Evolutionary conservation across 2,113 vertebrate genomes (phyloP).

Genomic region (Dicrurus megarhynchus): DNA sequence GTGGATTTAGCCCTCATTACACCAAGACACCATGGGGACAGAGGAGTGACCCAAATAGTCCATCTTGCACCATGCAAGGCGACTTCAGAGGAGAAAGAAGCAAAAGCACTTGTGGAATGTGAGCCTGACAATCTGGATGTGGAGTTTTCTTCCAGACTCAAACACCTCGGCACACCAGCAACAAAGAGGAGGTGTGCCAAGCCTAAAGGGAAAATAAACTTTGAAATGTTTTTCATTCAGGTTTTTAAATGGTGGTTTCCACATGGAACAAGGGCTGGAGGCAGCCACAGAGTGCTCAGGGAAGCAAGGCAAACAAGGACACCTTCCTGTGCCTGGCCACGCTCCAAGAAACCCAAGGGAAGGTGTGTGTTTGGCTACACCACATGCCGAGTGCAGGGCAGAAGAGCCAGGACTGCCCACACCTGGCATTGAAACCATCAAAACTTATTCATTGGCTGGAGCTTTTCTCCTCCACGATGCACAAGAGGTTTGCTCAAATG

Average conservation of each 20-base stretch:
- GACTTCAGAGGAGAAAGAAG: neutral
- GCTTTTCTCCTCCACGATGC: neutral
- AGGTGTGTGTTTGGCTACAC: neutral
- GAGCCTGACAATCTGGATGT: fast-evolving
- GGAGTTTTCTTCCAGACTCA: neutral
- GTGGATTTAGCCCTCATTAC: neutral
- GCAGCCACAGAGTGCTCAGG: neutral
- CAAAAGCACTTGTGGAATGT: neutral
- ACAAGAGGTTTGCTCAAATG: neutral
- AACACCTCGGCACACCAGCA: neutral
- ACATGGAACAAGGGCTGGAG: neutral
- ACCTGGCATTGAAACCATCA: neutral
- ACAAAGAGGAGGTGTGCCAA: neutral
- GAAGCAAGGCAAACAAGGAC: neutral
- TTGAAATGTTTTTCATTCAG: neutral
- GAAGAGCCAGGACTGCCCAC: neutral
- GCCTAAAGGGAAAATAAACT: conserved; percentile 11
- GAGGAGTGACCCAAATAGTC: neutral
- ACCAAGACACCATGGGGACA: fast-evolving
- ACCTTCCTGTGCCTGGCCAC: neutral
- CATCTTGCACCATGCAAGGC: neutral
- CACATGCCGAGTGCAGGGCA: fast-evolving
- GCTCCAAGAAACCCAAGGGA: neutral
- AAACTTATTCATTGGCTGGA: neutral
- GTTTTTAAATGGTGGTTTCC: neutral